phyloP scores from a whole-genome alignment of 2,113 vertebrate species.

The Ahaetulla prasina region DNA sequence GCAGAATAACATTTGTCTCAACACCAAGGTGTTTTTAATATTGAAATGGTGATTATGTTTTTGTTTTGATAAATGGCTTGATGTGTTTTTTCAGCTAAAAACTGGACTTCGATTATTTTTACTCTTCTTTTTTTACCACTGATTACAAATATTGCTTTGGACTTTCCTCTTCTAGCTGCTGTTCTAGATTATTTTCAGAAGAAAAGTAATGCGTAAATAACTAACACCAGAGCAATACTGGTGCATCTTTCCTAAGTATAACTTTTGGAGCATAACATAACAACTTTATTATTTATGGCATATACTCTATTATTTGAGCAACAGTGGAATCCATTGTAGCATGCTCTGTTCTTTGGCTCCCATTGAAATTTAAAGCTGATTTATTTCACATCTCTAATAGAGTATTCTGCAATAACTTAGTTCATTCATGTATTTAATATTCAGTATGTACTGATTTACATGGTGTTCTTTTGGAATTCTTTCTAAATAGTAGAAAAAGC shows the following conservation, averaged over 20 bases:
- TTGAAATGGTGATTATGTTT: background rate
- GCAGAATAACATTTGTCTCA: background rate
- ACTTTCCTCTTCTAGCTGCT: background rate
- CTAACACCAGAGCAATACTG: background rate
- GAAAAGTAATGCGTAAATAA: background rate
- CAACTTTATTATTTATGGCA: background rate
- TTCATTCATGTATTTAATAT: background rate
- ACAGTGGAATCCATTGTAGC: background rate
- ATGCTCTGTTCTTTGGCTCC: background rate
- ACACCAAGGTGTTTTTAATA: background rate
- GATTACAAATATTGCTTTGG: background rate
- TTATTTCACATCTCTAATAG: background rate
- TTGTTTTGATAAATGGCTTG: background rate
- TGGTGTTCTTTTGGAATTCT: background rate
- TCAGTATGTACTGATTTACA: background rate
- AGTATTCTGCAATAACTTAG: background rate
- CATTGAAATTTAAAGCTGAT: background rate
- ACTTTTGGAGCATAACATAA: background rate
- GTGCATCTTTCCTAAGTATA: background rate
- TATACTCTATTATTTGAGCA: background rate
- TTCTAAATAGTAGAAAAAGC: background rate
- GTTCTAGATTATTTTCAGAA: background rate
- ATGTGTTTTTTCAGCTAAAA: background rate
- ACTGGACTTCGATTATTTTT: background rate
- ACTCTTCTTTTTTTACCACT: background rate